A percentile compares a stretch with the other conserved stretches of the same genome.
These are phyloP conservation scores for Nothobranchius furzeri DNA, from an alignment of 2,113 vertebrate genomes.

Conservation along the genomic window DNA sequence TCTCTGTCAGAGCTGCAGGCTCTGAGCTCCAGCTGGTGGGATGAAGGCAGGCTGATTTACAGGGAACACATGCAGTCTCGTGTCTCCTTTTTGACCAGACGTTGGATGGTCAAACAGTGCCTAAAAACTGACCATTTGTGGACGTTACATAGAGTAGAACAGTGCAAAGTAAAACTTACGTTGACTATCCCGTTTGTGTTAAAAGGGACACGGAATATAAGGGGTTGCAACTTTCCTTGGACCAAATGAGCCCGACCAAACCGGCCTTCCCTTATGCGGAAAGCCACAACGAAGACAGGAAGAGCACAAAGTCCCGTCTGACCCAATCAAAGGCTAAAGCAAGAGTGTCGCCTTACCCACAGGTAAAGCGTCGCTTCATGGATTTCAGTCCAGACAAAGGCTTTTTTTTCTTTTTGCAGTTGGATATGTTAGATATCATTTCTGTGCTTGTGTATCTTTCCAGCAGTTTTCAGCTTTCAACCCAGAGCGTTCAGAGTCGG, in stretches of 20 bases:
- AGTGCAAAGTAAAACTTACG: neutral
- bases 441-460: slow-evolving; percentile 21
- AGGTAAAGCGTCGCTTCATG: slow-evolving; percentile 76
- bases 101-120: too few species aligned
- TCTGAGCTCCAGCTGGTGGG: too few species aligned
- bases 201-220: slow-evolving; percentile 97
- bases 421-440: neutral
- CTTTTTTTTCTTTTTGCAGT: neutral
- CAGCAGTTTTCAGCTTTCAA: slow-evolving; percentile 94
- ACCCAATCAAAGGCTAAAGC: slow-evolving; percentile 89
- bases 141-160: too few species aligned
- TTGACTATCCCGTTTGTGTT: slow-evolving; percentile 30
- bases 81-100: too few species aligned
- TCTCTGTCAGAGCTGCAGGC: too few species aligned
- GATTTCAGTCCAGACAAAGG: neutral
- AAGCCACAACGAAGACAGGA: slow-evolving; percentile 86
- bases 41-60: too few species aligned
- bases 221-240: slow-evolving; percentile 95
- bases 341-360: slow-evolving; percentile 94
- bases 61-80: too few species aligned
- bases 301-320: slow-evolving; percentile 88
- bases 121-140: too few species aligned
- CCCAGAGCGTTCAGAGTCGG: slow-evolving; percentile 93
- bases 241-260: slow-evolving; percentile 95
- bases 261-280: slow-evolving; percentile 90